Percentiles rank a stretch among this genome's conserved stretches.
Evolutionary conservation across 2,797 vertebrate species (phyloP).

Genomic region (Dicrostonyx torquatus): DNA sequence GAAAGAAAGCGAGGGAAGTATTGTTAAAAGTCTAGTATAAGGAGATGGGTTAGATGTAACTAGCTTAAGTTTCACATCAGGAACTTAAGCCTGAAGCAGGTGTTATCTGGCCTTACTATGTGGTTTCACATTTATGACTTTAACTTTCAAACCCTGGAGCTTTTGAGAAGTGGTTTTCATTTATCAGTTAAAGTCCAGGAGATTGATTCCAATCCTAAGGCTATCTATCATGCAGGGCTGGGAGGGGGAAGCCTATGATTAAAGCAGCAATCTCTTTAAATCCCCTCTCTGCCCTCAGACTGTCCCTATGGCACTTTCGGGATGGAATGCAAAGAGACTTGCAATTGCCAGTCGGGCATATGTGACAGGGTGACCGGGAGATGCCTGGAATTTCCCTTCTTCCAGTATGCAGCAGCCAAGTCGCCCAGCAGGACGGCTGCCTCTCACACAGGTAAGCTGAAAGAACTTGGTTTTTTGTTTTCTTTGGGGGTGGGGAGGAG

Average conservation of each 20-base stretch:
- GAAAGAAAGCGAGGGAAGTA: neutral
- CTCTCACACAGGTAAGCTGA: slow-evolving; percentile 89
- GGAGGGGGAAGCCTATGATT: neutral
- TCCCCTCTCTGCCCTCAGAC: slow-evolving; percentile 85
- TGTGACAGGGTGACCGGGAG: slow-evolving; percentile 96
- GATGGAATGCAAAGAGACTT: slow-evolving; percentile 93
- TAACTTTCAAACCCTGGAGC: neutral
- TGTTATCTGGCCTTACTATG: neutral
- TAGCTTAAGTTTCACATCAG: neutral
- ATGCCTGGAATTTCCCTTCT: slow-evolving; percentile 94
- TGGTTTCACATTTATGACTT: neutral
- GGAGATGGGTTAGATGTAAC: neutral
- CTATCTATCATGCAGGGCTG: neutral
- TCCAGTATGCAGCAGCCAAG: slow-evolving; percentile 88
- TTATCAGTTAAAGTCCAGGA: neutral
- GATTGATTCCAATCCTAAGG: neutral
- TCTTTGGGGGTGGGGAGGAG: too few relatives aligned
- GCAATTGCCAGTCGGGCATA: slow-evolving; percentile 93
- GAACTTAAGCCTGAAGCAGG: neutral
- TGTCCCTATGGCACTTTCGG: slow-evolving; percentile 95
- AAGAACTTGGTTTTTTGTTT: neutral
- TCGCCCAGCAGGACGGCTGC: slow-evolving; percentile 85
- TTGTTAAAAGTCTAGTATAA: neutral
- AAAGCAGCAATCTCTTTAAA: neutral
- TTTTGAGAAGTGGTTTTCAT: neutral